phyloP scores from a whole-genome alignment of 2,888 invertebrate genomes.

The Adelognathus sp. region DNA sequence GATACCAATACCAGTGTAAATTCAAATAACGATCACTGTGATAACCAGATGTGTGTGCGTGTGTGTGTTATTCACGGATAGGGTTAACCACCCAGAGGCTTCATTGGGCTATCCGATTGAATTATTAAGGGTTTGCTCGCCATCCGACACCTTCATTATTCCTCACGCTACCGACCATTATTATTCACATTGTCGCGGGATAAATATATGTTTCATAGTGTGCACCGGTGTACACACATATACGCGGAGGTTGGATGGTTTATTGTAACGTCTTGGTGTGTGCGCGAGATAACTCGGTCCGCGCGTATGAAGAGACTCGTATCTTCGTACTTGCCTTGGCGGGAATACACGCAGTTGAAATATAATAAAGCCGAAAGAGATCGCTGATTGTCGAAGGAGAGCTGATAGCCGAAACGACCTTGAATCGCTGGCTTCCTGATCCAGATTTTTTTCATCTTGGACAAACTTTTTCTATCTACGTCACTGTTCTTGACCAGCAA shows the following conservation, averaged over 20 bases:
- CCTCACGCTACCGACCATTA: conserved; percentile 39
- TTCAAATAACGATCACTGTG: conserved; percentile 35
- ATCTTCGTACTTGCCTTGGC: neutral
- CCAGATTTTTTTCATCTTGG: neutral
- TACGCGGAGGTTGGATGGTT: neutral
- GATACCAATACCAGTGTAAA: conserved; percentile 5
- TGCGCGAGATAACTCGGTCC: neutral
- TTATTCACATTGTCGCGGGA: conserved; percentile 50
- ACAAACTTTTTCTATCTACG: neutral
- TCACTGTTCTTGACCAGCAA: too few relatives aligned
- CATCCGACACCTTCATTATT: conserved; percentile 52
- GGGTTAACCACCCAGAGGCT: conserved; percentile 35
- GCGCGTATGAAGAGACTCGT: neutral
- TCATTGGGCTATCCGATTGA: conserved; percentile 49
- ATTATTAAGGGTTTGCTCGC: conserved; percentile 52
- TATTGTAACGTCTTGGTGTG: neutral
- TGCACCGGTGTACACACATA: neutral
- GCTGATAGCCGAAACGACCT: neutral
- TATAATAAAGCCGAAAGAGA: neutral
- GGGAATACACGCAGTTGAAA: neutral
- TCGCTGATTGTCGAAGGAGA: neutral
- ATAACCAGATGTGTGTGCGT: neutral
- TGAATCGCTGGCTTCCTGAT: neutral
- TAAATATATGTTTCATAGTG: neutral
- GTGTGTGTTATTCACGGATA: conserved; percentile 4